Percentiles rank a stretch among this genome's conserved stretches.
phyloP scores from a whole-genome alignment of 37 sponge, comb jelly and placozoan species.

The Aplysina aerophoba region DNA sequence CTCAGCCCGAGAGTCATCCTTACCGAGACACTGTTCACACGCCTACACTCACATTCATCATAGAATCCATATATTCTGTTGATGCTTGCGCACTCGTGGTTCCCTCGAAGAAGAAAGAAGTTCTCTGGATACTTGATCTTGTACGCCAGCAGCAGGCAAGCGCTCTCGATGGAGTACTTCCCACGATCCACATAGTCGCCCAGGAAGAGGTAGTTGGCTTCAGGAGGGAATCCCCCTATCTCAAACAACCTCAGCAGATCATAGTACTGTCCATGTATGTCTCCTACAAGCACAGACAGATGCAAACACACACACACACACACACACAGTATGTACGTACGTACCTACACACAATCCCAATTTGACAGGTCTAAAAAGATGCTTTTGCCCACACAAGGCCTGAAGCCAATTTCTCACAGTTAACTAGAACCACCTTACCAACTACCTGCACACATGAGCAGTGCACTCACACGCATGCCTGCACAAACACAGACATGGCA shows the following conservation, averaged over 20 bases:
- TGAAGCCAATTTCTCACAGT: not conserved
- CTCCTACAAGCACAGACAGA: conserved; percentile 58
- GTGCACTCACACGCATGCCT: too few species aligned
- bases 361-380: not conserved
- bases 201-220: conserved; percentile 93
- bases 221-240: conserved; percentile 96
- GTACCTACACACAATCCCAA: not conserved
- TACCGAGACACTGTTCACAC: not conserved
- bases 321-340: not conserved
- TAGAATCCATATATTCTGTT: conserved; percentile 99
- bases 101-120: conserved; percentile 97
- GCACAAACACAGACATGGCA: too few species aligned
- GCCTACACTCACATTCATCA: conserved; percentile 93
- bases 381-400: not conserved
- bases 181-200: conserved; percentile 97
- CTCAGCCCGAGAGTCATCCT: too few species aligned
- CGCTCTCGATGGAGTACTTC: conserved; percentile 92
- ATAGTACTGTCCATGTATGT: conserved; percentile 96
- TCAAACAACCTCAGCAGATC: conserved; percentile 91
- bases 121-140: conserved; percentile 99
- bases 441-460: too few species aligned
- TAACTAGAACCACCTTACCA: not conserved
- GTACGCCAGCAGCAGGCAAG: conserved; percentile 96
- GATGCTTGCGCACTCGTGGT: conserved; percentile 99
- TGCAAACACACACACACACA: not conserved